Conservation (phyloP, 2,113 vertebrate genomes). For the Tympanuchus pallidicinctus region DNA sequence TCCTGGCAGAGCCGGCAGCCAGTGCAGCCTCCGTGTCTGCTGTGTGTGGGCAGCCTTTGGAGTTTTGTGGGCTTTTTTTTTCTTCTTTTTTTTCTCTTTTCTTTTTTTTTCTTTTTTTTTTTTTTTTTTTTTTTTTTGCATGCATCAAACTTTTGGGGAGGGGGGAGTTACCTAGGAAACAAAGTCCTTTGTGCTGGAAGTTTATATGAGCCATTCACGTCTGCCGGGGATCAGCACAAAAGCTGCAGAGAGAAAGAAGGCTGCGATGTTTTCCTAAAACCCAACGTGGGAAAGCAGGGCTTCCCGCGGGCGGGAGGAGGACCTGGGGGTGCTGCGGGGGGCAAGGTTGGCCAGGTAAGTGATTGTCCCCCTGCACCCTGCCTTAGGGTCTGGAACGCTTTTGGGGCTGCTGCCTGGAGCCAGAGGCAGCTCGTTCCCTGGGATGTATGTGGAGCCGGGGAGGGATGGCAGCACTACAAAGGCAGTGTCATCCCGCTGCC, state of each 20-base stretch:
- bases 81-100: not conserved
- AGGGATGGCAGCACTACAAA: constrained; percentile 44
- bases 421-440: not conserved
- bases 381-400: constrained; percentile 37
- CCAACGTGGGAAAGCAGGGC: constrained; percentile 44
- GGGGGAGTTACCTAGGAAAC: constrained; percentile 92
- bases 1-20: constrained; percentile 79
- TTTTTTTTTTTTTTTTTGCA: constrained; percentile 5
- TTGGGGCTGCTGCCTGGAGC: constrained; percentile 15
- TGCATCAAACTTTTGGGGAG: constrained; percentile 74
- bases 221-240: constrained; percentile 85
- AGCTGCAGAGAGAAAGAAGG: constrained; percentile 79
- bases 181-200: constrained; percentile 88
- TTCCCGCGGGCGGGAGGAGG: constrained; percentile 56
- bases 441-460: constrained; percentile 27
- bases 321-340: constrained; percentile 59
- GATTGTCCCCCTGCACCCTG: not conserved
- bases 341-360: constrained; percentile 75
- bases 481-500: constrained; percentile 45
- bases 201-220: constrained; percentile 88
- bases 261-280: constrained; percentile 76
- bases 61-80: not conserved
- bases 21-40: constrained; percentile 35
- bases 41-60: not conserved
- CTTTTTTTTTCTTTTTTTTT: not conserved